Percentiles rank a stretch among this genome's conserved stretches.
phyloP scores from a whole-genome alignment of 2,888 invertebrate species.

The Stenchaetothrips biformis region DNA sequence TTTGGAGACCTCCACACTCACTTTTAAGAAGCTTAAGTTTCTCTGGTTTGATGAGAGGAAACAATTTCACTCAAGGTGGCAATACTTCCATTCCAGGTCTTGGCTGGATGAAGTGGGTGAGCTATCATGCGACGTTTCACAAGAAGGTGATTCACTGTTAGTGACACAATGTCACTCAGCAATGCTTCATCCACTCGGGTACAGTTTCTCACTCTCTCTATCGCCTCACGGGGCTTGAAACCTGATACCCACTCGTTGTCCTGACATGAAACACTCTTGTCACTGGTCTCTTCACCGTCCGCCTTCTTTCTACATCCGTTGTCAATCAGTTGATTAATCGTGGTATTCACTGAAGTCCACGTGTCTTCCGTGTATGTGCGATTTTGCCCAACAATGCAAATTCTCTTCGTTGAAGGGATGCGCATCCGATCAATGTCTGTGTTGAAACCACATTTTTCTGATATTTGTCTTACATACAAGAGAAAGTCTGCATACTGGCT shows the following conservation, averaged over 20 bases:
- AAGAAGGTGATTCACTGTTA: constrained; percentile 59
- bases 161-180: constrained; percentile 57
- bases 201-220: constrained; percentile 78
- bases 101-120: constrained; percentile 33
- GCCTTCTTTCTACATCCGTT: constrained; percentile 26
- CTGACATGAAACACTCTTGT: neutral
- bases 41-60: constrained; percentile 52
- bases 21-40: constrained; percentile 65
- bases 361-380: constrained; percentile 48
- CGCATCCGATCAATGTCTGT: constrained; percentile 75
- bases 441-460: constrained; percentile 66
- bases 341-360: constrained; percentile 46
- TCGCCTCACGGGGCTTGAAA: constrained; percentile 61
- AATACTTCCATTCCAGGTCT: constrained; percentile 60
- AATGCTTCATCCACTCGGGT: constrained; percentile 67
- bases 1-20: constrained; percentile 84
- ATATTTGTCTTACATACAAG: constrained; percentile 58
- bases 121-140: constrained; percentile 39
- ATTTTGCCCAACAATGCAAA: constrained; percentile 64
- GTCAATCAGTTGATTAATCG: constrained; percentile 7
- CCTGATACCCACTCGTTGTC: constrained; percentile 47
- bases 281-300: neutral
- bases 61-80: constrained; percentile 60
- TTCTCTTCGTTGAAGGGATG: constrained; percentile 95
- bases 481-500: constrained; percentile 77